A percentile compares a stretch with the other conserved stretches of the same genome.
phyloP scores from a whole-genome alignment of 92 coral and sea anemone species.

The Zoanthus gigantus region DNA sequence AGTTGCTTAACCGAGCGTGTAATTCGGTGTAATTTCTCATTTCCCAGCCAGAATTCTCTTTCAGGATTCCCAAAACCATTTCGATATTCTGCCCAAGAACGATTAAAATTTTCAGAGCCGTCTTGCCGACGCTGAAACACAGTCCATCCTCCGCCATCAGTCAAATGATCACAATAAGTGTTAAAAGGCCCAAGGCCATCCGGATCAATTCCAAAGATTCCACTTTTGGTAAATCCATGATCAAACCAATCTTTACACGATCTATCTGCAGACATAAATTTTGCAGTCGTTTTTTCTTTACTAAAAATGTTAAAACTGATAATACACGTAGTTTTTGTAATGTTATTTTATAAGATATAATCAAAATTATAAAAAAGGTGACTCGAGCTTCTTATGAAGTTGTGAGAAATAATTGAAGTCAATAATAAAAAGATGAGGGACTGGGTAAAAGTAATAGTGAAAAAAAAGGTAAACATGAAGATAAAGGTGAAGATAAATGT shows the following conservation, averaged over 20 bases:
- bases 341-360: no score
- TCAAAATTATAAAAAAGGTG: no score
- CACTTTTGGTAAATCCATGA: conserved; percentile 1
- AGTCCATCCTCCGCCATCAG: conserved; percentile 46
- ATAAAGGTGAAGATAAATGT: no score
- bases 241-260: conserved; percentile 38
- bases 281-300: no score
- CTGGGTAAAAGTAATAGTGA: no score
- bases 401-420: no score
- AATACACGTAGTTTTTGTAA: no score
- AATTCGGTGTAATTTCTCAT: conserved; percentile 27
- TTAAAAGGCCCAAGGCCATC: conserved; percentile 21
- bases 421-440: no score
- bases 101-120: conserved; percentile 24
- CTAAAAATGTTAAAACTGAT: no score
- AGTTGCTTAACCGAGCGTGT: conserved; percentile 24
- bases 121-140: conserved; percentile 41
- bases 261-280: neutral
- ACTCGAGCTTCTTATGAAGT: no score
- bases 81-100: conserved; percentile 33
- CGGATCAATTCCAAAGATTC: conserved; percentile 19
- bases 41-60: conserved; percentile 55
- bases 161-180: conserved; percentile 40
- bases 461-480: no score
- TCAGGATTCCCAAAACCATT: conserved; percentile 31